Percentiles rank a stretch among this genome's conserved stretches.
Evolutionary conservation across 2,888 invertebrate genomes (phyloP).

Genomic region (Thalpophila matura): DNA sequence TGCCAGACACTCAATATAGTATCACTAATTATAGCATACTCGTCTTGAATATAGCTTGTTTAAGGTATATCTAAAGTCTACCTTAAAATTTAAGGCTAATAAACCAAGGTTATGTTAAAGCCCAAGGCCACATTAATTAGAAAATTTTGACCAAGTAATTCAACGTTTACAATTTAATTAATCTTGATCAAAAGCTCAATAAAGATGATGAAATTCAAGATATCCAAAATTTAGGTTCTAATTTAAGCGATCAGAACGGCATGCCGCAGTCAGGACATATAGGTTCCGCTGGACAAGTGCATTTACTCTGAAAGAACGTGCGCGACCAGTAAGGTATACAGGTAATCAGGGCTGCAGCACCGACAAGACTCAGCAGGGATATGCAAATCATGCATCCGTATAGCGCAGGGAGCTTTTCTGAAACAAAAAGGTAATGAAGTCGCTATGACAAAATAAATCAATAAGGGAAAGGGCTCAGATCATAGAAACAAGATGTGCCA

Average conservation of each 20-base stretch:
- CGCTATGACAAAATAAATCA: background rate
- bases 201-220: background rate
- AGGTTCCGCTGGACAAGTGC: conserved; percentile 66
- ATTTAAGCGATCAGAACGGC: conserved; percentile 52
- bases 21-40: background rate
- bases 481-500: too few relatives aligned
- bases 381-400: conserved; percentile 75
- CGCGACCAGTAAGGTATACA: conserved; percentile 72
- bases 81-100: conserved; percentile 1
- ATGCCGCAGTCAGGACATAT: conserved; percentile 71
- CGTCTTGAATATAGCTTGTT: background rate
- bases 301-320: conserved; percentile 61
- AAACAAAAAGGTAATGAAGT: conserved; percentile 52
- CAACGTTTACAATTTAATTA: background rate
- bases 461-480: background rate
- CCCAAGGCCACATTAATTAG: too few relatives aligned
- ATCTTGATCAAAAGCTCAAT: background rate
- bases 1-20: background rate
- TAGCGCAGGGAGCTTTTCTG: conserved; percentile 35
- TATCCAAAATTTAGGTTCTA: background rate
- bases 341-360: conserved; percentile 65
- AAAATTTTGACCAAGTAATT: background rate
- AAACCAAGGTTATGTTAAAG: background rate
- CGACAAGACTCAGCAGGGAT: conserved; percentile 69
- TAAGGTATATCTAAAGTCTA: background rate